Base-by-base conservation (phyloP, 2,113 vertebrate species). In the Junco hyemalis region DNA sequence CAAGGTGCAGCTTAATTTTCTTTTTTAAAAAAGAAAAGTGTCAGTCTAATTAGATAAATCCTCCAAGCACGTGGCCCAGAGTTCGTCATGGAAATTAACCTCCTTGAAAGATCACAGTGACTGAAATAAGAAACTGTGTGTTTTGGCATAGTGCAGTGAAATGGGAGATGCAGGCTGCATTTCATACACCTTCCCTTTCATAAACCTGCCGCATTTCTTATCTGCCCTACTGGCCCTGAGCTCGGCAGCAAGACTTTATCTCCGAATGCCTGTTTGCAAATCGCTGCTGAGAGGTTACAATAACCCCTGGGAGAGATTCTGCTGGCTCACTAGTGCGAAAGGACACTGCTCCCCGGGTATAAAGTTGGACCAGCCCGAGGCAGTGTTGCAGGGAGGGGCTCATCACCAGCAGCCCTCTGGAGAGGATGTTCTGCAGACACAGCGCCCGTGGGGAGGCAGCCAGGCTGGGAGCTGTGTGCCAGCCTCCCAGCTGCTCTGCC, bases 51-150 rank as follows among this genome's bases (percentile, higher is more conserved):
- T 98, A 98, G 98, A 98, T 98, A 98, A 98, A 98, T 98, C 98
- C 98, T 96, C 95, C 63, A 78, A 98, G 97, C 98, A 97, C 96
- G 96, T 98, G 98, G 98, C 97, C 97, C 81, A 45, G 97, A 97
- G 97, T 98, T 98, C 97, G 97, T 98, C 98, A 98, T 98, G 98
- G 98, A 98, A 98, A 98, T 98, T 98, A 98, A 98, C 98, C 98
- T 98, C 98, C 97, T 97, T 96, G 96, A 98, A 97, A 98, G 98
- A 98, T 98, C 98, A 95, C 95, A 97, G 98, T 97, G 97, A 97
- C 97, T 97, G 98, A 98, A 98, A 98, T 97, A 97, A 97, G 97
- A 98, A 97, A 97, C 97, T 84, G 97, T 96, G 97, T 97, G 97
- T 97, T 98, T 97, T 95, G 98, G 98, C 97, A 96, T 88, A 98